A percentile compares a stretch with the other conserved stretches of the same genome.
Evolutionary conservation across 2,888 invertebrate species (phyloP).

Genomic region (Theretra japonica): DNA sequence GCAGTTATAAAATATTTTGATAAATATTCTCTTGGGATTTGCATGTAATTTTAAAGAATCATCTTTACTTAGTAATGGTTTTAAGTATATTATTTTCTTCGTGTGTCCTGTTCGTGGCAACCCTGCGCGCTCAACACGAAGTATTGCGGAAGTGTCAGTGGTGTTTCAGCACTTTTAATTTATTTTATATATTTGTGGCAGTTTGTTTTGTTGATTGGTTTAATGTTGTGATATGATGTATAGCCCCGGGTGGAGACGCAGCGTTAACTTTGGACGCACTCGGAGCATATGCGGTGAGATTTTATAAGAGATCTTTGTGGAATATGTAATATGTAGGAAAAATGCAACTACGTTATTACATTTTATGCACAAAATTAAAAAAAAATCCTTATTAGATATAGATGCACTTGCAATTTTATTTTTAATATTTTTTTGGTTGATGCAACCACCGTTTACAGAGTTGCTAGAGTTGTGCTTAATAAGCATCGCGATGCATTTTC

Average conservation of each 20-base stretch:
- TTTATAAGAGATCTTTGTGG: background rate
- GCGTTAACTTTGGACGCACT: background rate
- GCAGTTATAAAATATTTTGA: background rate
- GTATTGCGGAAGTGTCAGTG: constrained; percentile 33
- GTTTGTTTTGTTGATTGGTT: constrained; percentile 28
- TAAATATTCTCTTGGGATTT: too few relatives aligned
- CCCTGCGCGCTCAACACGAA: constrained; percentile 54
- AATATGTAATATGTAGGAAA: background rate
- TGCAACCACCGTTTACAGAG: too few relatives aligned
- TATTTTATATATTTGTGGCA: constrained; percentile 29
- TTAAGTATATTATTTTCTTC: too few relatives aligned
- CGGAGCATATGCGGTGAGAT: background rate
- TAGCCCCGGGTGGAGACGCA: background rate
- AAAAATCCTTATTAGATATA: too few relatives aligned
- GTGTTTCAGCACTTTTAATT: constrained; percentile 31
- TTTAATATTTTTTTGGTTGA: too few relatives aligned
- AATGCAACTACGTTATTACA: background rate
- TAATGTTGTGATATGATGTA: constrained; percentile 25
- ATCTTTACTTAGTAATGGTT: too few relatives aligned
- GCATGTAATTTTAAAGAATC: too few relatives aligned
- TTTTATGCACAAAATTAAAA: too few relatives aligned
- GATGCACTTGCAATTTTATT: too few relatives aligned
- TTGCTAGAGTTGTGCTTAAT: too few relatives aligned
- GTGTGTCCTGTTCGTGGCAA: background rate
- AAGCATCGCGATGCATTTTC: too few relatives aligned